These are phyloP conservation scores for Meteorus sp. DNA, from an alignment of 1,140 invertebrate genomes.

Conservation along the genomic window DNA sequence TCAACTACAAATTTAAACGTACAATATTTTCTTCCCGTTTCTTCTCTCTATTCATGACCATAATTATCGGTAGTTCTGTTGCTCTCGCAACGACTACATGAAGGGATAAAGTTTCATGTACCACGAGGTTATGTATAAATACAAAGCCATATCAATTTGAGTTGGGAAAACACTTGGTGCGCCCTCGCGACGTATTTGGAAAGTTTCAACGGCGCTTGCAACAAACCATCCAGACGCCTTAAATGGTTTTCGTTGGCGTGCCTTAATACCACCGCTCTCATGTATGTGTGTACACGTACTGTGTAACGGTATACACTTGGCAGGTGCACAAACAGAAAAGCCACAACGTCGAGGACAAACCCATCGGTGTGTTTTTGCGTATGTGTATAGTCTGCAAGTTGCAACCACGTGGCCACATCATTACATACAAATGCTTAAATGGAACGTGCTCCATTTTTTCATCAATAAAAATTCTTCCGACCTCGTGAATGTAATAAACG, in stretches of 20 bases:
- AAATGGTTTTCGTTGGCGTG: conserved; percentile 29
- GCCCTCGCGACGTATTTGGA: background rate
- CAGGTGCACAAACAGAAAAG: conserved; percentile 26
- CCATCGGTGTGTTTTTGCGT: background rate
- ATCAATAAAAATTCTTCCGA: background rate
- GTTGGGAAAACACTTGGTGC: background rate
- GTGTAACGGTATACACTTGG: conserved; percentile 25
- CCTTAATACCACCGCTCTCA: conserved; percentile 6
- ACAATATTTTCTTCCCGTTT: background rate
- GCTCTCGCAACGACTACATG: background rate
- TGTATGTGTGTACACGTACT: too few relatives aligned
- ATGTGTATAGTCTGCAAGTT: too few relatives aligned
- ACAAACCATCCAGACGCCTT: conserved; percentile 18
- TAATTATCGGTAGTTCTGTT: conserved; percentile 14
- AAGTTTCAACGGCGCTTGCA: background rate
- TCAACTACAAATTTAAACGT: too few relatives aligned
- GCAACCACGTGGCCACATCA: conserved; percentile 12
- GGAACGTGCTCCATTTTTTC: background rate
- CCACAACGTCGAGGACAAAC: conserved; percentile 4
- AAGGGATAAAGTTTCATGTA: too few relatives aligned
- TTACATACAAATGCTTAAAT: background rate
- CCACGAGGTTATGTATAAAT: too few relatives aligned
- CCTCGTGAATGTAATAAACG: too few relatives aligned
- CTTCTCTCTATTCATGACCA: background rate
- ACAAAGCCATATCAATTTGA: background rate